Evolutionary conservation across 2,797 vertebrate species (phyloP).

Genomic region (Salmo trutta): DNA sequence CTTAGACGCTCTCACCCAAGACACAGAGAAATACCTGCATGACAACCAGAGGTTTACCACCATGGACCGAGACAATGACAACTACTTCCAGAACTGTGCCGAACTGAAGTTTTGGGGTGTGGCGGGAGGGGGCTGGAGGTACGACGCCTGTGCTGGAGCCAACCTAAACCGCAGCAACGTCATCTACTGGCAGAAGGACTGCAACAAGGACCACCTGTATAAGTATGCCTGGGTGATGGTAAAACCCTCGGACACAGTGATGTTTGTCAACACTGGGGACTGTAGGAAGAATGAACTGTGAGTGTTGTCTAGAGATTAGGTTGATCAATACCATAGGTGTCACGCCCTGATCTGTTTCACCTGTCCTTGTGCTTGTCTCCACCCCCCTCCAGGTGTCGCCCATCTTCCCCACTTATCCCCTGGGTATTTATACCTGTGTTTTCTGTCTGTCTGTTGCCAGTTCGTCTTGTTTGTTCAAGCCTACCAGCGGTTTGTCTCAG

Average conservation of each 20-base stretch:
- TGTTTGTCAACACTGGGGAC: conserved; percentile 57
- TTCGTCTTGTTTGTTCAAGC: no score
- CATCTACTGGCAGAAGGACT: conserved; percentile 88
- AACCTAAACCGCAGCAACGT: conserved; percentile 85
- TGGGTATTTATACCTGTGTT: no score
- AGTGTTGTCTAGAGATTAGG: not conserved
- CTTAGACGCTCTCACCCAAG: conserved; percentile 80
- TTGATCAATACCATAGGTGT: not conserved
- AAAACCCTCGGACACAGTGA: conserved; percentile 71
- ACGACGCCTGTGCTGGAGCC: conserved; percentile 81
- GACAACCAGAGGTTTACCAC: conserved; percentile 89
- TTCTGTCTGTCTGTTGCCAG: no score
- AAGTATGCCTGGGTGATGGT: conserved; percentile 89
- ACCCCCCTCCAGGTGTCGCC: no score
- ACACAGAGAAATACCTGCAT: conserved; percentile 87
- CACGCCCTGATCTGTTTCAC: no score
- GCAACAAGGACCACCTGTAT: conserved; percentile 79
- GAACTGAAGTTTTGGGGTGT: conserved; percentile 80
- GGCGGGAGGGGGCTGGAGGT: conserved; percentile 85
- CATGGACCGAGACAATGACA: conserved; percentile 86
- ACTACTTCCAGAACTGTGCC: conserved; percentile 85
- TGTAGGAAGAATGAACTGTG: conserved; percentile 78
- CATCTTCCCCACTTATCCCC: no score
- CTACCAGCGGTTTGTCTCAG: no score
- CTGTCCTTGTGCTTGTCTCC: no score